phyloP scores from a whole-genome alignment of 2,888 invertebrate species.

The Callinectes sapidus region DNA sequence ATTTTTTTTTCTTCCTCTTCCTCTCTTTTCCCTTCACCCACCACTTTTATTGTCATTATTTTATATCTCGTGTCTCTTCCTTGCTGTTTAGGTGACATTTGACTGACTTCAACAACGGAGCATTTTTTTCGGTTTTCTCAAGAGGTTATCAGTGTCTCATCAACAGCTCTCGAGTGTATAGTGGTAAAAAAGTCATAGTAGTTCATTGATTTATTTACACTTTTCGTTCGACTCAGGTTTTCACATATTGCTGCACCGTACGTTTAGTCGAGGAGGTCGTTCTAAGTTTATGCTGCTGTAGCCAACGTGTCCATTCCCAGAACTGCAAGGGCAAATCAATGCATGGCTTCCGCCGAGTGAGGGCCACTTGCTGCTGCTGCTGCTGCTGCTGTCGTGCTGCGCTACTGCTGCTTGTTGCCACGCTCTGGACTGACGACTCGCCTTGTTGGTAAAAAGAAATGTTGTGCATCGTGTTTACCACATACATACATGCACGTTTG shows the following conservation, averaged over 20 bases:
- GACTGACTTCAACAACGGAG: background rate
- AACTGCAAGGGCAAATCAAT: conserved; percentile 20
- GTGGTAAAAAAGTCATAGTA: background rate
- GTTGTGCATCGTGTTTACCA: background rate
- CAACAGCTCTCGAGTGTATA: background rate
- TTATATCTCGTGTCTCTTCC: background rate
- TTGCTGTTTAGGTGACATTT: background rate
- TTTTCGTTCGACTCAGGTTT: conserved; percentile 17
- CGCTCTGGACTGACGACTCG: background rate
- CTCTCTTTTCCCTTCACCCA: background rate
- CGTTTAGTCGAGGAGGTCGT: background rate
- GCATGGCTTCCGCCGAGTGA: background rate
- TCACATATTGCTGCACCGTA: background rate
- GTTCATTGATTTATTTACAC: background rate
- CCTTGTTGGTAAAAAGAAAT: background rate
- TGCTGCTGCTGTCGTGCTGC: background rate
- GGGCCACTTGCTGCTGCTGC: conserved; percentile 31
- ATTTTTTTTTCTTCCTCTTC: background rate
- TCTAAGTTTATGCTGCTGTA: background rate
- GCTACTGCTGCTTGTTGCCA: background rate
- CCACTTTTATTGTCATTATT: background rate
- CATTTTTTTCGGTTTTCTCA: background rate
- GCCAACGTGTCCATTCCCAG: conserved; percentile 18
- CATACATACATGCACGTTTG: background rate
- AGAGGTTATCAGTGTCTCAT: background rate